Base-by-base conservation (phyloP, 2,888 invertebrate species). In the Zygaena filipendulae region DNA sequence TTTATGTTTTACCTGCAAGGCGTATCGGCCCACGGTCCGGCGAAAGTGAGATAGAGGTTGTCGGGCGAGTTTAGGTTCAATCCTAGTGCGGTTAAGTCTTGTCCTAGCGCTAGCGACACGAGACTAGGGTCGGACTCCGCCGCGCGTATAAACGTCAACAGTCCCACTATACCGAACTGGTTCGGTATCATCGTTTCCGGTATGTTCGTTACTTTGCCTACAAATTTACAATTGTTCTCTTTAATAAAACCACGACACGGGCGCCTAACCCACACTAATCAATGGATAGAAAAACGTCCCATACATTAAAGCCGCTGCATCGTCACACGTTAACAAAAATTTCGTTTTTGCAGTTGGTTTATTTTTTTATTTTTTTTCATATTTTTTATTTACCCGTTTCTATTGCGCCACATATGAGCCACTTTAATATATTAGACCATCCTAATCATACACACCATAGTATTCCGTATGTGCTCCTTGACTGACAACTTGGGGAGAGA, bases 121-220 rank as follows among this genome's bases (percentile, higher is more conserved):
- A 99, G 84, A 74, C 95, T 95, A 29, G 95, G 96, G 81, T 98
- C 97, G 33, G 95, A 92, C 80, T 99, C 98, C 38, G 97, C 96
- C 41, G 97, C 96, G 61, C 97, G 86, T 50, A 99, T 97, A 80
- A 98, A 98, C 47, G 98, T 96, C 70, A 99, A 82, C 49, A 99
- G 85, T 25, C 99, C 99, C 45, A 98, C 97, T 84, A 99, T 98
- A 51, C 99, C 99, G 72, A 97, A 99, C 82, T 99, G 99, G 81
- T 99, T 99, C 52, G 92, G 93, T 44, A 99, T 95, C 98, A 99
- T 99, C 61, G 94, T 94, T 46, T 90, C 88, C 39, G 99, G 99
- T 82, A 99, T 98, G 82, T 97, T 97, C 67, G 97, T 94, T 57
- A 99, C 96, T 83, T 93, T 92, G 52, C 95, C 95, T 95, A 63